Conservation (phyloP, 1,140 invertebrate genomes). For the Ceratina australensis region DNA sequence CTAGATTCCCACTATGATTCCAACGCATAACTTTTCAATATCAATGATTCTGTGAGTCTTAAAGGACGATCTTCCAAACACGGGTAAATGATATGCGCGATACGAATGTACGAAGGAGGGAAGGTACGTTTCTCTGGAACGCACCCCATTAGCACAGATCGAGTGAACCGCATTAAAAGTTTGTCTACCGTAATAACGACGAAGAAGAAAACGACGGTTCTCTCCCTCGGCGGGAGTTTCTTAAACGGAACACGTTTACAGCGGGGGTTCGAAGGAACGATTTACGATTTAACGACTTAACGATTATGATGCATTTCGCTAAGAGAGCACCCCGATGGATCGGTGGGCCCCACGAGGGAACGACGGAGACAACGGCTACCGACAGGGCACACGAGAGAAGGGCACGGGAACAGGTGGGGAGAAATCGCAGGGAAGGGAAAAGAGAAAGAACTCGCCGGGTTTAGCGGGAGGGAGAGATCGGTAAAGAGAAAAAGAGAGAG, state of each 20-base stretch:
- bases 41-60: too few species aligned
- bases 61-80: too few species aligned
- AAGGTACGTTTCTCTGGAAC: background rate
- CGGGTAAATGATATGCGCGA: too few species aligned
- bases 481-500: slow-evolving; percentile 28
- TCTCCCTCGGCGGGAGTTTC: slow-evolving; percentile 6
- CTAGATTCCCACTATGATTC: too few species aligned
- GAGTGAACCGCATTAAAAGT: background rate
- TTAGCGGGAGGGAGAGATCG: slow-evolving; percentile 5
- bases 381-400: slow-evolving; percentile 31
- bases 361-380: slow-evolving; percentile 1
- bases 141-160: background rate
- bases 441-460: slow-evolving; percentile 22
- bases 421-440: slow-evolving; percentile 20
- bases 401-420: slow-evolving; percentile 25
- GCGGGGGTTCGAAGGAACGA: slow-evolving; percentile 36
- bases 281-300: slow-evolving; percentile 54
- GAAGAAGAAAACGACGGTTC: background rate
- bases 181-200: background rate
- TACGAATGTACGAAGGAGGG: too few species aligned
- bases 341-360: slow-evolving; percentile 37
- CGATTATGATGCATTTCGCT: slow-evolving; percentile 34
- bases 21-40: too few species aligned
- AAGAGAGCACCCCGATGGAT: slow-evolving; percentile 40
- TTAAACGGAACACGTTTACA: background rate